Conservation (phyloP, 2,797 vertebrate genomes). For the Chelmon rostratus region DNA sequence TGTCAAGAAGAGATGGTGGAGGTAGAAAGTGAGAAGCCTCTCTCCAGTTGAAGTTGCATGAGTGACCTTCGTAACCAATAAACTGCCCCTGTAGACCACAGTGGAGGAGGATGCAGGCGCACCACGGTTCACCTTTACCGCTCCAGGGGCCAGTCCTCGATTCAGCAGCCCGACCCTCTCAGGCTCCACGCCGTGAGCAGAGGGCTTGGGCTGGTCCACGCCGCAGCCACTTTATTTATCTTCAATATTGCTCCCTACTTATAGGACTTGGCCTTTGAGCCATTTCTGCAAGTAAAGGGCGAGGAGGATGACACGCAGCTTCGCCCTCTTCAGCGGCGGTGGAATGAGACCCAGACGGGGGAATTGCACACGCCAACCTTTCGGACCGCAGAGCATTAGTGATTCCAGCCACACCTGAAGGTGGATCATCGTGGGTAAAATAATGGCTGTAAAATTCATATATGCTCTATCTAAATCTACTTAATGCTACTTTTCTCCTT, state of each 20-base stretch:
- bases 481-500: not conserved
- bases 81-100: not conserved
- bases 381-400: not conserved
- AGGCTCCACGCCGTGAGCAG: not conserved
- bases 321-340: not conserved
- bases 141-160: not conserved
- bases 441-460: too few species aligned
- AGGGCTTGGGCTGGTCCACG: not conserved
- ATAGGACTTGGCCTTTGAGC: slow-evolving; percentile 4
- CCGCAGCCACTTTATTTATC: not conserved
- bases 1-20: not conserved
- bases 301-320: not conserved
- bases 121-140: not conserved
- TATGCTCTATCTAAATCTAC: too few species aligned
- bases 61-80: slow-evolving; percentile 15
- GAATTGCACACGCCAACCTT: not conserved
- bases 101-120: not conserved
- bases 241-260: not conserved
- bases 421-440: not conserved
- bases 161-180: slow-evolving; percentile 1
- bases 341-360: not conserved
- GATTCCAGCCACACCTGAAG: not conserved
- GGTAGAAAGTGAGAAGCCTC: not conserved
- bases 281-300: not conserved
- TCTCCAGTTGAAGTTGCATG: slow-evolving; percentile 1